phyloP scores from a whole-genome alignment of 2,113 vertebrate species.

The Scortum barcoo region DNA sequence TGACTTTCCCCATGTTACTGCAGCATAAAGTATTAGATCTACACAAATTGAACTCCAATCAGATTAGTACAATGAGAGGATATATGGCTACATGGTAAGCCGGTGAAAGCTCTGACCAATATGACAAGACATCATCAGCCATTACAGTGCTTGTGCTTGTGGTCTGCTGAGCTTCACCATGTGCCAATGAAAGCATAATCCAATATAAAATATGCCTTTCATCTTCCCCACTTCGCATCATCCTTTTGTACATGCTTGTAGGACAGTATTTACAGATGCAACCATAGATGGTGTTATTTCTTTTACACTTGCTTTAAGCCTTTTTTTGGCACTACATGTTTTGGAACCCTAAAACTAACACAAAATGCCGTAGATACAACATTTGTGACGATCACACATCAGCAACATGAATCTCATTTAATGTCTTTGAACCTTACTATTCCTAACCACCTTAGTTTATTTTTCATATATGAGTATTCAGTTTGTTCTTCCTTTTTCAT shows the following conservation, averaged over 20 bases:
- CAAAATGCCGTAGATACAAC: background rate
- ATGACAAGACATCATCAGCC: constrained; percentile 38
- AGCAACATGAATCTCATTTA: background rate
- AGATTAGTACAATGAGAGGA: constrained; percentile 46
- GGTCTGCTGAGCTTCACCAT: constrained; percentile 21
- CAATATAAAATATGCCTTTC: constrained; percentile 35
- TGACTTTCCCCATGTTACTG: constrained; percentile 16
- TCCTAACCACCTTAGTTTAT: background rate
- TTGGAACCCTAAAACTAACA: background rate
- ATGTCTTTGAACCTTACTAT: background rate
- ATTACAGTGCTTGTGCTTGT: constrained; percentile 33
- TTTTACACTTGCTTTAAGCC: background rate
- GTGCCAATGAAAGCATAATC: constrained; percentile 27
- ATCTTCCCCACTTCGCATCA: background rate
- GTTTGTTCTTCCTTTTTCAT: background rate
- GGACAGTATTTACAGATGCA: background rate
- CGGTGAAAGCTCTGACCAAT: constrained; percentile 37
- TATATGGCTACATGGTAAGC: constrained; percentile 36
- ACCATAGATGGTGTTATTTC: background rate
- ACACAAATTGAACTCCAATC: constrained; percentile 47
- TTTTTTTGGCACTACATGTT: background rate
- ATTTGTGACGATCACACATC: background rate
- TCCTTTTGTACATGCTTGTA: background rate
- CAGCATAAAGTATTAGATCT: constrained; percentile 8
- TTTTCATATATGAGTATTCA: background rate